A percentile compares a stretch with the other conserved stretches of the same genome.
Conservation (phyloP, 2,888 invertebrate genomes). For the Sialis fuliginosa region DNA sequence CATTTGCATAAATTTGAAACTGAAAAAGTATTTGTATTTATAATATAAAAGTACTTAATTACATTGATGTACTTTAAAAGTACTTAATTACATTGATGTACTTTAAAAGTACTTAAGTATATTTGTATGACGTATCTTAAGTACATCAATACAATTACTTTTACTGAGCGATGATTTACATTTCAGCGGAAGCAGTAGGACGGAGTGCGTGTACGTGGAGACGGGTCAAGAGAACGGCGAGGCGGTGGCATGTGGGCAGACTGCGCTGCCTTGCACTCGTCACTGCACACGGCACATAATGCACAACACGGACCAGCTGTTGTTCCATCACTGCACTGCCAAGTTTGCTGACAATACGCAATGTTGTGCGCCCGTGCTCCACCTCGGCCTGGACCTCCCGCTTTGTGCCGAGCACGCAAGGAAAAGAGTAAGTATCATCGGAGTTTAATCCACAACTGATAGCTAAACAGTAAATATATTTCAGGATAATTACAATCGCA, state of each 20-base stretch:
- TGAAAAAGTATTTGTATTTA: too few relatives aligned
- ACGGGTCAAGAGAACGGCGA: background rate
- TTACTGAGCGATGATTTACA: too few relatives aligned
- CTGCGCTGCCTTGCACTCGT: constrained; percentile 57
- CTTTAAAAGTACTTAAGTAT: too few relatives aligned
- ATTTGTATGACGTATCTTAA: too few relatives aligned
- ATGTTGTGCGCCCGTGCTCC: constrained; percentile 62
- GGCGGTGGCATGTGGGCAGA: constrained; percentile 22
- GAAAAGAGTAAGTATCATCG: constrained; percentile 38
- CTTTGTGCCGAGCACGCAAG: constrained; percentile 73
- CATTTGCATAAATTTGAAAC: too few relatives aligned
- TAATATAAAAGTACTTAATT: too few relatives aligned
- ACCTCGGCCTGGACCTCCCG: constrained; percentile 62
- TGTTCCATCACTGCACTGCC: constrained; percentile 61
- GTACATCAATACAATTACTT: too few relatives aligned
- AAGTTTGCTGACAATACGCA: constrained; percentile 63
- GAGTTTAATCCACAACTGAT: constrained; percentile 2
- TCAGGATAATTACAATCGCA: constrained; percentile 65
- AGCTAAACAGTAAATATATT: constrained; percentile 7
- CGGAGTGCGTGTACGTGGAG: too few relatives aligned
- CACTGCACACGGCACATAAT: constrained; percentile 76
- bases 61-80: too few relatives aligned
- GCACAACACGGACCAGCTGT: constrained; percentile 64
- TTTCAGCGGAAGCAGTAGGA: too few relatives aligned
- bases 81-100: too few relatives aligned